Percentiles rank a stretch among this genome's conserved stretches.
phyloP scores from a whole-genome alignment of 2,888 invertebrate genomes.

The Tanypteryx hageni region DNA sequence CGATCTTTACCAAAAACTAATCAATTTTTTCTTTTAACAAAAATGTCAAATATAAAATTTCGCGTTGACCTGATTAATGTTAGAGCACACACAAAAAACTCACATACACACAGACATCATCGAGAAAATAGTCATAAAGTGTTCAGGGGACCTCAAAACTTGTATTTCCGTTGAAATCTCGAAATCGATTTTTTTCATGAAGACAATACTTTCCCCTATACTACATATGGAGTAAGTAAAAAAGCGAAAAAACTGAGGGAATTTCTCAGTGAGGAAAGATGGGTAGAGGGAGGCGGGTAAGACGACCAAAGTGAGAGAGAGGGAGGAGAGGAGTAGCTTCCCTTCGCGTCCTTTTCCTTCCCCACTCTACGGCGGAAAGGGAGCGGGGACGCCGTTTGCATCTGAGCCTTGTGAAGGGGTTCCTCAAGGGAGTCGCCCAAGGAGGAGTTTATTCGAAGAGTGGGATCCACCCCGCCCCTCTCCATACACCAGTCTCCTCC shows the following conservation, averaged over 20 bases:
- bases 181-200: too few species aligned
- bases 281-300: neutral
- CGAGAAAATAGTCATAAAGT: too few species aligned
- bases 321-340: neutral
- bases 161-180: too few species aligned
- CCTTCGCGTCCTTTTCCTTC: neutral
- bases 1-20: too few species aligned
- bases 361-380: neutral
- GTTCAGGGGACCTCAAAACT: too few species aligned
- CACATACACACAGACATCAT: too few species aligned
- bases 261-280: constrained; percentile 38
- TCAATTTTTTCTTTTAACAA: too few species aligned
- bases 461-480: neutral
- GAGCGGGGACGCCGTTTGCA: constrained; percentile 28
- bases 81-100: too few species aligned
- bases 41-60: too few species aligned
- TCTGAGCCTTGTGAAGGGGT: constrained; percentile 27
- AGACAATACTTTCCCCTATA: too few species aligned
- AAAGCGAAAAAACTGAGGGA: constrained; percentile 26
- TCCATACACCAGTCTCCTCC: neutral
- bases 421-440: constrained; percentile 44
- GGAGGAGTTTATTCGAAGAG: constrained; percentile 22
- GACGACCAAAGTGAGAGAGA: neutral
- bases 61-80: too few species aligned
- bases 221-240: too few species aligned